A percentile compares a stretch with the other conserved stretches of the same genome.
Evolutionary conservation across 2,797 vertebrate genomes (phyloP).

Genomic region (Lepus townsendii): DNA sequence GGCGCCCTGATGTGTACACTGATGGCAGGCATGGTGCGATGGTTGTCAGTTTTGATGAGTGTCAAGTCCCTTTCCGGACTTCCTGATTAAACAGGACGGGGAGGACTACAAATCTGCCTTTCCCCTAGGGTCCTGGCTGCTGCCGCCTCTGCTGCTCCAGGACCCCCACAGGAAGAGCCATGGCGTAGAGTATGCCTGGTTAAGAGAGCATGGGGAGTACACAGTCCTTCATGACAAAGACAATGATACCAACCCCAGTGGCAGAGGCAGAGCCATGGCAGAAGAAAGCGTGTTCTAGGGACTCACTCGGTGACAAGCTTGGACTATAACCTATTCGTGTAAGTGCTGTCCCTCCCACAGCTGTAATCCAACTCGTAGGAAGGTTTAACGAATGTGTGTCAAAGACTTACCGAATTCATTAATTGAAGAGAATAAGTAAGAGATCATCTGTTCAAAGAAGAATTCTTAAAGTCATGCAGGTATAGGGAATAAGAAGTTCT

Average conservation of each 20-base stretch:
- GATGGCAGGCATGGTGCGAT: not conserved
- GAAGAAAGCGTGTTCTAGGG: not conserved
- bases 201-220: not conserved
- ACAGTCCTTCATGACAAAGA: not conserved
- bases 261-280: not conserved
- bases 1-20: not conserved
- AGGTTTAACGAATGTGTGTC: not conserved
- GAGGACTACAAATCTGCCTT: not conserved
- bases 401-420: conserved; percentile 29
- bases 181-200: not conserved
- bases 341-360: not conserved
- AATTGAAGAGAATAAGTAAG: conserved; percentile 19
- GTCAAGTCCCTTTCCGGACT: not conserved
- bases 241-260: too few relatives aligned
- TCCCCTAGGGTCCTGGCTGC: not conserved
- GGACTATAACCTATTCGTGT: not conserved
- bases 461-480: not conserved
- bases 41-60: not conserved
- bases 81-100: not conserved
- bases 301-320: not conserved
- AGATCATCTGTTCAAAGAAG: not conserved
- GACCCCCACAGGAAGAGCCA: not conserved
- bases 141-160: not conserved
- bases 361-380: not conserved
- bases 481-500: not conserved